Percentiles rank a stretch among this genome's conserved stretches.
These are phyloP conservation scores for Caenorhabditis latens DNA, from an alignment of 1,140 invertebrate genomes.

Conservation along the genomic window DNA sequence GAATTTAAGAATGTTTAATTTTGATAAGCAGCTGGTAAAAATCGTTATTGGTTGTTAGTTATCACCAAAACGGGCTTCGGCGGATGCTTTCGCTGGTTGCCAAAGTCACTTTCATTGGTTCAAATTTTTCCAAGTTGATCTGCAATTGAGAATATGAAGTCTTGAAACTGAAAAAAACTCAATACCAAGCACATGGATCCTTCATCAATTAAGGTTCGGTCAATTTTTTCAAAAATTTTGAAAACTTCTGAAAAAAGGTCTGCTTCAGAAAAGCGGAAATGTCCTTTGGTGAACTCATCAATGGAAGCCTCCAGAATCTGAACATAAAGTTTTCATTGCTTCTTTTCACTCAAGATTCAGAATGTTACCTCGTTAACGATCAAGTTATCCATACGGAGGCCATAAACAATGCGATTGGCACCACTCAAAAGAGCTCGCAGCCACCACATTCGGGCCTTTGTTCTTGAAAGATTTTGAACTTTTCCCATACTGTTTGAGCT, in stretches of 20 bases:
- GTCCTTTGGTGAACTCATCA: constrained; percentile 1
- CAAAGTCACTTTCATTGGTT: background rate
- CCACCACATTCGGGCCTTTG: constrained; percentile 7
- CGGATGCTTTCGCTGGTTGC: background rate
- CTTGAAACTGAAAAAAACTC: background rate
- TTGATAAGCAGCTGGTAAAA: background rate
- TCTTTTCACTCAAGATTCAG: background rate
- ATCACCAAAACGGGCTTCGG: constrained; percentile 21
- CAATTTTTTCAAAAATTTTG: constrained; percentile 10
- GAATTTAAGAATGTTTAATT: no score
- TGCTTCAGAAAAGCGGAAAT: background rate
- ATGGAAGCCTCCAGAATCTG: background rate
- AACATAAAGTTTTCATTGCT: background rate
- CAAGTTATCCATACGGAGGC: background rate
- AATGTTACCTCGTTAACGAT: background rate
- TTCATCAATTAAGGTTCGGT: background rate
- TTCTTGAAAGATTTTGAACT: background rate
- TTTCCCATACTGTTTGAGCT: background rate
- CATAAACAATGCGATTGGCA: constrained; percentile 19
- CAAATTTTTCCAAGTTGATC: background rate
- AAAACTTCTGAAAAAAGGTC: constrained; percentile 2
- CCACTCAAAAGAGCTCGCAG: constrained; percentile 28
- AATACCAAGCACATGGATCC: background rate
- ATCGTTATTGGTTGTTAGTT: background rate
- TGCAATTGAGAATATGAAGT: background rate